phyloP scores from a whole-genome alignment of 2,113 vertebrate species.

The Gambusia holbrooki region DNA sequence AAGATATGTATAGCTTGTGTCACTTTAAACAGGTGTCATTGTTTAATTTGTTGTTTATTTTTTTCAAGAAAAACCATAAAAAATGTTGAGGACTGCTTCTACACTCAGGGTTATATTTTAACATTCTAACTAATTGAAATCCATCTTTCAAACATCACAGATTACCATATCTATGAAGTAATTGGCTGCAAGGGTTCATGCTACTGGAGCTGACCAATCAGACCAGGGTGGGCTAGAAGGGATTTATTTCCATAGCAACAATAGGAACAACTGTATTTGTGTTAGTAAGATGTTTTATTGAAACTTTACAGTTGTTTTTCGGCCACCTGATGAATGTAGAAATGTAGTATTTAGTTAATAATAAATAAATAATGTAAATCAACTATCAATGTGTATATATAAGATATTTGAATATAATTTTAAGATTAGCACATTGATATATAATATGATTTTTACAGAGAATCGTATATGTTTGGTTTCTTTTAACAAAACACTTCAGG shows the following conservation, averaged over 20 bases:
- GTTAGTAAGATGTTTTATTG: not conserved
- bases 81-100: not conserved
- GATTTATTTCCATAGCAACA: not conserved
- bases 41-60: not conserved
- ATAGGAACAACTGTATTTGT: not conserved
- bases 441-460: not conserved
- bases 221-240: not conserved
- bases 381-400: no score
- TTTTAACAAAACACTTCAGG: not conserved
- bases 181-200: not conserved
- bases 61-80: not conserved
- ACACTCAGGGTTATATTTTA: not conserved
- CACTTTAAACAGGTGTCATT: not conserved
- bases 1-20: not conserved
- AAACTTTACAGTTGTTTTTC: not conserved
- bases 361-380: not conserved
- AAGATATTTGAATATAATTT: not conserved
- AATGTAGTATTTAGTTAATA: not conserved
- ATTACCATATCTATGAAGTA: not conserved
- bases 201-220: conserved; percentile 3
- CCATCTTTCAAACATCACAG: not conserved
- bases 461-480: not conserved
- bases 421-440: not conserved
- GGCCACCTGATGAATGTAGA: not conserved
- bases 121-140: not conserved